Evolutionary conservation across 1,140 invertebrate species (phyloP), one percentile per base, ranked within the genome.

Genomic region (Orchestia grillus): DNA sequence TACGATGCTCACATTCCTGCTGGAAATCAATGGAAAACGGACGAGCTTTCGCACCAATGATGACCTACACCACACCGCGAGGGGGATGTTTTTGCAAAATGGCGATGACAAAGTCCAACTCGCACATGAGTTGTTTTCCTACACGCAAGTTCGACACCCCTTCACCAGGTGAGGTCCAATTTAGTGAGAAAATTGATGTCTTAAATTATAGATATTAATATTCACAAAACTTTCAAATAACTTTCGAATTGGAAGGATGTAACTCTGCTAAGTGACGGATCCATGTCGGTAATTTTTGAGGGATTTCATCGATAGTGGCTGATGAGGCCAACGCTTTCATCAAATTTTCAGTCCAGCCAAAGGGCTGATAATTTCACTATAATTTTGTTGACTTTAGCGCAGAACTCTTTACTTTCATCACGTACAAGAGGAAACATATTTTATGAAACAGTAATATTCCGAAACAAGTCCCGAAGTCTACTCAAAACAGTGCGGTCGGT

Each of bases 1-100:
- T 44, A 90, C 88, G 16, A 90, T 90, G 88, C 88, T 90, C 11
- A 90, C 88, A 15, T 90, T 90, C 88, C 88, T 90, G 88, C 88
- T 90, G 28, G 88, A 90, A 44, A 90, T 90, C 88, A 90, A 90
- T 41, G 88, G 88, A 4, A 41, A 90, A 36, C 88, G 88, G 41
- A 90, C 88, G 15, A 90, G 43, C 15, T 90, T 90, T 41, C 88
- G 88, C 41, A 90, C 4, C 41, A 90, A 90, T 41, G 88, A 90
- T 36, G 88, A 90, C n/a, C 88, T 90, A 0, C 88, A 90, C 88
- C 88, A 90, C 88, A 90, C 88, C 4, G 88, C 88, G 28, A 42
- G 41, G 88, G 41, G 3, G 41, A 41, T 42, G 3, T 90, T 90
- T 41, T 42, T 42, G 88, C 88, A 90, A 44, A 41, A 42, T 41